Conservation (phyloP, 1,140 invertebrate species). For the Scaptomyza graminum region DNA sequence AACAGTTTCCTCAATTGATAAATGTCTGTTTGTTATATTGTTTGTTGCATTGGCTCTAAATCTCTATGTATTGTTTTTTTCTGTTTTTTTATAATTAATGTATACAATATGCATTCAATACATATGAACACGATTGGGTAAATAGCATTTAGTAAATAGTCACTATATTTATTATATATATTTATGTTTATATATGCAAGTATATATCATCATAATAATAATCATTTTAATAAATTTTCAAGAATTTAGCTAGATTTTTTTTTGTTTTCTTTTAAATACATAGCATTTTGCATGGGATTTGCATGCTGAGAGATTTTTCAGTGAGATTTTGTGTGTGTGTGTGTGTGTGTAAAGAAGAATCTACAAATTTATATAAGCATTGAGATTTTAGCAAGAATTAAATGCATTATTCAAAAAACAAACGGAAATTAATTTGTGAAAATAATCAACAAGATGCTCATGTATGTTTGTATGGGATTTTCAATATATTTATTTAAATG, state of each 20-base stretch:
- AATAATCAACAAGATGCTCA: conserved; percentile 12
- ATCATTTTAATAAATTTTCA: conserved; percentile 59
- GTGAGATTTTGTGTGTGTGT: conserved; percentile 17
- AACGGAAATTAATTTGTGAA: conserved; percentile 7
- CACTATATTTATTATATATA: conserved; percentile 72
- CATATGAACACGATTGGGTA: conserved; percentile 71
- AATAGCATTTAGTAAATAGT: conserved; percentile 75
- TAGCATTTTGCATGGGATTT: conserved; percentile 46
- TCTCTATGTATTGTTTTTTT: conserved; percentile 22
- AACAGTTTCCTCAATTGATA: conserved; percentile 1
- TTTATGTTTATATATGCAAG: conserved; percentile 6
- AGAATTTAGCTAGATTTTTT: conserved; percentile 70
- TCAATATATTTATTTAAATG: not conserved
- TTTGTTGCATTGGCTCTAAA: not conserved
- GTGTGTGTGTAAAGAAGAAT: conserved; percentile 33
- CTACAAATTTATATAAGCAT: conserved; percentile 42
- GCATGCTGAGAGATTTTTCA: conserved; percentile 33
- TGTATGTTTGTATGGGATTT: not conserved
- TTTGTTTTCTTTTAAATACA: conserved; percentile 34
- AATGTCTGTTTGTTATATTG: not conserved
- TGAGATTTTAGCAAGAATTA: conserved; percentile 57
- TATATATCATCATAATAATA: conserved; percentile 25
- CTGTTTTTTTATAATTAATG: too few species aligned
- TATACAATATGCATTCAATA: conserved; percentile 65
- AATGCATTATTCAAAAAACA: conserved; percentile 56